A percentile compares a stretch with the other conserved stretches of the same genome.
Evolutionary conservation across 2,797 vertebrate genomes (phyloP).

Genomic region (Bovichtus diacanthus): DNA sequence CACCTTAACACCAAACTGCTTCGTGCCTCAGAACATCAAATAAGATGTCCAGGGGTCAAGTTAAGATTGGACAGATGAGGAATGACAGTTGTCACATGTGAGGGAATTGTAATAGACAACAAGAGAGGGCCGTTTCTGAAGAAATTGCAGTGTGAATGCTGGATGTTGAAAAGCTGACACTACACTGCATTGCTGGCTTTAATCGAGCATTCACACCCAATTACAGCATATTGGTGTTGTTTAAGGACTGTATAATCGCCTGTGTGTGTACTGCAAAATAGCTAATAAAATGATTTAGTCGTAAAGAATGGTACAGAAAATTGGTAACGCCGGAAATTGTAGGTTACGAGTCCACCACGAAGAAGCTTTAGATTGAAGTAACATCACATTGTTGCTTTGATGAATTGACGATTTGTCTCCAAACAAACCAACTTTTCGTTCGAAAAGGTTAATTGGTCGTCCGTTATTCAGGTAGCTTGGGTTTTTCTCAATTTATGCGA

Average conservation of each 20-base stretch:
- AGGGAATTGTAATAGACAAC: neutral
- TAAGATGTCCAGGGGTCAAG: neutral
- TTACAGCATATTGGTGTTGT: neutral
- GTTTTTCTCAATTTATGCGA: fast-evolving
- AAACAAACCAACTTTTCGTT: neutral
- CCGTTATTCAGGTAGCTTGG: neutral
- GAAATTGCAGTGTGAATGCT: too few relatives aligned
- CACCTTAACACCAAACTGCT: neutral
- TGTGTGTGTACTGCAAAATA: neutral
- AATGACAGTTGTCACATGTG: neutral
- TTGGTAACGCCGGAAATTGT: neutral
- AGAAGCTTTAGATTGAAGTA: neutral
- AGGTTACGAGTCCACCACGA: neutral
- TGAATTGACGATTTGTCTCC: neutral
- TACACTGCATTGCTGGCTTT: too few relatives aligned
- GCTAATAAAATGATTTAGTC: neutral
- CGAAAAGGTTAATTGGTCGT: neutral
- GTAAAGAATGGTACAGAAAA: neutral
- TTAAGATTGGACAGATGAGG: neutral
- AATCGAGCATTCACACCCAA: too few relatives aligned
- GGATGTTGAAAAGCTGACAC: too few relatives aligned
- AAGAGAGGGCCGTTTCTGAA: too few relatives aligned
- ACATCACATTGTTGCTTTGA: neutral
- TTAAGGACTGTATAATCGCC: neutral
- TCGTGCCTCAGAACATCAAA: neutral